Evolutionary conservation across 2,113 vertebrate species (phyloP).

Genomic region (Felis catus): F.catus_Fca126_mat1.0 CM031411.1:120180501-120181000

Average conservation of each 20-base stretch:
- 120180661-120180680: not conserved
- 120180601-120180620: not conserved
- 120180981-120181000: not conserved
- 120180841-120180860: not conserved
- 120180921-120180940: constrained; percentile 18
- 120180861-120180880: not conserved
- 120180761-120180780: not conserved
- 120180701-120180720: not conserved
- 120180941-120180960: not conserved
- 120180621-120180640: not conserved
- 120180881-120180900: not conserved
- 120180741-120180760: not conserved
- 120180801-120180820: not conserved
- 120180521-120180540: not conserved
- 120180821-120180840: not conserved
- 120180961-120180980: not conserved
- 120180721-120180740: not conserved
- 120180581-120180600: not conserved
- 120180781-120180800: not conserved
- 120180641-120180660: not conserved
- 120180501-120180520: not conserved
- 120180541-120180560: not conserved
- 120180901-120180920: not conserved
- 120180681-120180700: not conserved
- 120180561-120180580: not conserved